Evolutionary conservation across 2,888 invertebrate species (phyloP).

Genomic region (Meandrusa payeni): DNA sequence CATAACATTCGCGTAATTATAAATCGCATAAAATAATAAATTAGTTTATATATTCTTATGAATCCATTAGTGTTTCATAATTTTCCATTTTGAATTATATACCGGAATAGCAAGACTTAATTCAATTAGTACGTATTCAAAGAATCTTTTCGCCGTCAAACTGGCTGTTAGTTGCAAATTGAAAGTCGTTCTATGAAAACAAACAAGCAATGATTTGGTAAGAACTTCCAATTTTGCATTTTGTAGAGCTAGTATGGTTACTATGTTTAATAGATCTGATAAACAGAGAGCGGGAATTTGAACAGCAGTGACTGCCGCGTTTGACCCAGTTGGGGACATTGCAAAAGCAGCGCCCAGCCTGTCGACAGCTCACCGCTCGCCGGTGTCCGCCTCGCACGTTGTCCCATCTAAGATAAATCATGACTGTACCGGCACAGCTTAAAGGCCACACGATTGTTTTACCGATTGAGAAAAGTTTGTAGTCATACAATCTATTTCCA

Average conservation of each 20-base stretch:
- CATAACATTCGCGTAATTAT: no score
- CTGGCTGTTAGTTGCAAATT: no score
- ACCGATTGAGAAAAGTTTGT: no score
- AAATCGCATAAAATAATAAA: no score
- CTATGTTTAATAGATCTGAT: constrained; percentile 36
- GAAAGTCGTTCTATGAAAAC: no score
- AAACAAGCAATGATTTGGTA: not conserved
- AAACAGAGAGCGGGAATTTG: constrained; percentile 34
- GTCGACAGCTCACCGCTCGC: constrained; percentile 34
- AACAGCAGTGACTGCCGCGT: constrained; percentile 37
- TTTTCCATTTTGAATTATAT: no score
- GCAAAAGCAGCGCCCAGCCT: constrained; percentile 33
- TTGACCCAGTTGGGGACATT: constrained; percentile 39
- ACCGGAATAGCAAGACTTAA: no score
- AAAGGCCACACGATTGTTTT: not conserved
- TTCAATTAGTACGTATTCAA: no score
- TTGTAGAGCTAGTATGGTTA: constrained; percentile 3
- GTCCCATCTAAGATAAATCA: constrained; percentile 14
- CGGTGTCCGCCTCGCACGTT: constrained; percentile 24
- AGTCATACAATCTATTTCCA: no score
- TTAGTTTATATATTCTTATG: no score
- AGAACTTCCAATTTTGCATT: not conserved
- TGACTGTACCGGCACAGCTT: constrained; percentile 8
- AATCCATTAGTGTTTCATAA: no score
- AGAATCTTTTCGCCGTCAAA: not conserved